These are phyloP conservation scores for Cnemophilus loriae DNA, from an alignment of 2,113 vertebrate genomes.

Conservation along the genomic window DNA sequence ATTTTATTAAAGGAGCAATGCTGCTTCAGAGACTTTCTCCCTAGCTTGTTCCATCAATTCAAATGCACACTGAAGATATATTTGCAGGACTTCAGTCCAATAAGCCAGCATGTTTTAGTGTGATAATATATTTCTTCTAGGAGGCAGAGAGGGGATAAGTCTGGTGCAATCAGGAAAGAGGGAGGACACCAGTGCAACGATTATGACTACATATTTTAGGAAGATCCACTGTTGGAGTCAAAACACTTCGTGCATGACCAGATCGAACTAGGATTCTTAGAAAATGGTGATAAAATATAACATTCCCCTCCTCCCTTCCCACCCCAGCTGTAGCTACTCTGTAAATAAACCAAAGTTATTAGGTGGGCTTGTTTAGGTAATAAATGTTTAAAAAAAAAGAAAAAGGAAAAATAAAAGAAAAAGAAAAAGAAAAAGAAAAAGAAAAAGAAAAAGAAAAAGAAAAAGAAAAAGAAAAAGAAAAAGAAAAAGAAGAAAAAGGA, in stretches of 20 bases:
- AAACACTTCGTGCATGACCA: background rate
- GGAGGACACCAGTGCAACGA: background rate
- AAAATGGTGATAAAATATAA: background rate
- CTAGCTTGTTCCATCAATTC: background rate
- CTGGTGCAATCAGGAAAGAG: background rate
- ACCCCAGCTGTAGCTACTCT: background rate
- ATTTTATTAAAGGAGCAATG: slow-evolving; percentile 13
- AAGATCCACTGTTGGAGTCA: background rate
- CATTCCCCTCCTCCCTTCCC: background rate
- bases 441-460: accelerated
- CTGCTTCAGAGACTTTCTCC: background rate
- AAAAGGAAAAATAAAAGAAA: background rate
- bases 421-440: background rate
- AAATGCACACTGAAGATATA: background rate
- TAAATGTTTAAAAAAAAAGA: background rate
- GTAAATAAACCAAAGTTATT: background rate
- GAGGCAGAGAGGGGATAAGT: background rate
- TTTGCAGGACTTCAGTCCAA: background rate
- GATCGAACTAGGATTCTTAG: background rate
- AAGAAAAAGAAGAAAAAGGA: too few relatives aligned
- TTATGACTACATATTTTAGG: background rate
- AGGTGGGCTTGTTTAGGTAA: background rate
- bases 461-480: too few relatives aligned
- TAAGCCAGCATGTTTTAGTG: background rate
- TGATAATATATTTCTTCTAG: background rate